Percentiles rank a stretch among this genome's conserved stretches.
phyloP scores from a whole-genome alignment of 2,888 invertebrate genomes.

The Cecidostiba fungosa region DNA sequence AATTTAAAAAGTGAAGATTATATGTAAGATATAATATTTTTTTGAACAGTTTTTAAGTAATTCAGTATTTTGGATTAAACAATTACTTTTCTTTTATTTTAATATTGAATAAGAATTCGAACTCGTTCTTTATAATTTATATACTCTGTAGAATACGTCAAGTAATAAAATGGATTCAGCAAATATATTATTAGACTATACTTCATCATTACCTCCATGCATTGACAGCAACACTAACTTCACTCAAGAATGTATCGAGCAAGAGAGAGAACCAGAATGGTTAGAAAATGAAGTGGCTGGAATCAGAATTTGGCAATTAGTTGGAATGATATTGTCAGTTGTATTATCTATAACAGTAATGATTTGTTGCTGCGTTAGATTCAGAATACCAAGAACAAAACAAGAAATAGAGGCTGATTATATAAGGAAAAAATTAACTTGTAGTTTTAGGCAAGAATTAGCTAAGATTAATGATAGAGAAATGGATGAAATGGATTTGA shows the following conservation, averaged over 20 bases:
- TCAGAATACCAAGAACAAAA: constrained; percentile 95
- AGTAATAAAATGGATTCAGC: constrained; percentile 37
- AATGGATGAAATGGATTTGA: constrained; percentile 91
- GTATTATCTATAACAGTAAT: constrained; percentile 82
- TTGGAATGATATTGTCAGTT: constrained; percentile 75
- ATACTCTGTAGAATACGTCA: too few relatives aligned
- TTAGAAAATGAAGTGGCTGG: constrained; percentile 86
- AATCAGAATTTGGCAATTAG: constrained; percentile 89
- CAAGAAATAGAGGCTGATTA: constrained; percentile 97
- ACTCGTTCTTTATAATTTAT: too few relatives aligned
- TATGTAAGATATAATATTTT: not conserved
- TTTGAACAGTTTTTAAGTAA: not conserved
- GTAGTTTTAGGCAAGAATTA: constrained; percentile 90
- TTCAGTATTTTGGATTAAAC: not conserved
- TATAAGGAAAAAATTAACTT: constrained; percentile 90
- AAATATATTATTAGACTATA: constrained; percentile 14
- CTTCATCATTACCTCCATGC: constrained; percentile 67
- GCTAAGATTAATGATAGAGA: constrained; percentile 91
- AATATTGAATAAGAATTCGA: not conserved
- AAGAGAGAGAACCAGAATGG: constrained; percentile 82
- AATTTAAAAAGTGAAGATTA: not conserved
- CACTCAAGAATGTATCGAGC: constrained; percentile 72
- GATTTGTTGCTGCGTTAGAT: constrained; percentile 94
- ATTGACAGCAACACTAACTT: constrained; percentile 68
- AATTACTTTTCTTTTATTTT: not conserved